These are phyloP conservation scores for western clawed frog (Xenopus tropicalis) DNA, from an alignment of 2,113 vertebrate genomes.

Conservation along the genomic window UCB_Xtro_10.0 CM004444.2:152346001-152346500, in stretches of 20 bases:
- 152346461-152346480: constrained; percentile 28
- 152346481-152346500: constrained; percentile 43
- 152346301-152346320: constrained; percentile 26
- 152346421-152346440: constrained; percentile 42
- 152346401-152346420: constrained; percentile 39
- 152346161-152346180: constrained; percentile 69
- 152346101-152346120: too few relatives aligned
- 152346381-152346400: constrained; percentile 10
- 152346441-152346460: constrained; percentile 39
- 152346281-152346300: constrained; percentile 90
- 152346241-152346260: constrained; percentile 99
- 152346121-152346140: too few relatives aligned
- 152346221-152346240: constrained; percentile 89
- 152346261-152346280: constrained; percentile 98
- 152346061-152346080: too few relatives aligned
- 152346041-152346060: too few relatives aligned
- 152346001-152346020: too few relatives aligned
- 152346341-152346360: neutral
- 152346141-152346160: too few relatives aligned
- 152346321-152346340: neutral
- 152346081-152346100: too few relatives aligned
- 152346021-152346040: too few relatives aligned
- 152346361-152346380: constrained; percentile 14
- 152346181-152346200: constrained; percentile 98
- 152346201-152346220: constrained; percentile 91